Evolutionary conservation across 1,140 invertebrate species (phyloP), one percentile per base, ranked within the genome.

Genomic region (Bacillus rossius): DNA sequence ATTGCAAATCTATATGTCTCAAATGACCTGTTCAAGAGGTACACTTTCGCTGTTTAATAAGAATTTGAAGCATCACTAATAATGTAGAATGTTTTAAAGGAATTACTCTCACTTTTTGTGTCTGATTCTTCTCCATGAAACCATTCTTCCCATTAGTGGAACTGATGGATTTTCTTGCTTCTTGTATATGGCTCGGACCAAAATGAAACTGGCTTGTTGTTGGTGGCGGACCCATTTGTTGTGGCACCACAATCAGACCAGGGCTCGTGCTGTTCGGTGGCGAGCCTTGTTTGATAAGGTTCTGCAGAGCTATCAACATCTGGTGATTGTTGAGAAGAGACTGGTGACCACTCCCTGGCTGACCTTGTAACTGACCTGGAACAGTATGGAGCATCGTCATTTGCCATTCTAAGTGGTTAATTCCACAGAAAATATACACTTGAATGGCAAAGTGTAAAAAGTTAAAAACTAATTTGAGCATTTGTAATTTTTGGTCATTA

Each of bases 281-380:
- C 19, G 53, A 51, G n/a, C 58, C 50, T 40, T 59, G 57, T 38
- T 67, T 70, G 20, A 67, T 64, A 37, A 72, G 64, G 40, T 62
- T 68, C 54, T 72, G 70, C 2, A 72, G 54, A 0, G 67, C 61
- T 4, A 66, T 63, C 14, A 71, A 51, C 49, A 72, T 57, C 45
- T 72, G 69, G 34, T 68, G 69, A 45, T 72, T 71, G 17, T 65
- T 65, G 17, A 69, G 61, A 14, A 69, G 60, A 41, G 64, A 66
- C 2, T 61, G 57, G 17, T 61, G 61, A 17, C 54, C 61, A 49
- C 26, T 60, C 26, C 64, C 60, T 43, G 62, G 64, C 58, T 66
- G 61, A 20, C 51, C 38, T 52, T 65, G 65, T 59, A 70, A 62
- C 50, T 73, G 73, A 42, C 68, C 65, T 13, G 72, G 70, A 16